phyloP scores from a whole-genome alignment of 1,140 invertebrate genomes.

The Argopecten irradians region DNA sequence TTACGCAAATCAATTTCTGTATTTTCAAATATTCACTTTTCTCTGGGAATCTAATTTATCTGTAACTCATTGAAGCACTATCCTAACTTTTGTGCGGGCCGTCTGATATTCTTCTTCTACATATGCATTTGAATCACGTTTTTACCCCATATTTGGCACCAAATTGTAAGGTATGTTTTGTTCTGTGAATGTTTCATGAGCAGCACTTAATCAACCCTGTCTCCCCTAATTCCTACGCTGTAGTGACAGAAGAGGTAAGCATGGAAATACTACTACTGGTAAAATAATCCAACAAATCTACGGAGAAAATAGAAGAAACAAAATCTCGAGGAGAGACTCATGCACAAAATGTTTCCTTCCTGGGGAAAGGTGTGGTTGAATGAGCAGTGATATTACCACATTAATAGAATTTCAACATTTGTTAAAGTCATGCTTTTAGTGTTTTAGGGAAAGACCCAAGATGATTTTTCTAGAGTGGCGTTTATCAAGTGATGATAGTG shows the following conservation, averaged over 20 bases:
- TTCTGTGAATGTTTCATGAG: neutral
- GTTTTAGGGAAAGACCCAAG: neutral
- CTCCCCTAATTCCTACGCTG: neutral
- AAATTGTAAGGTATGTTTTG: neutral
- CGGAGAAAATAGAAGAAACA: neutral
- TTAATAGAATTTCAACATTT: neutral
- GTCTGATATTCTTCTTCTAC: neutral
- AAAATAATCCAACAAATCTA: neutral
- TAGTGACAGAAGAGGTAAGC: neutral
- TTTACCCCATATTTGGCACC: neutral
- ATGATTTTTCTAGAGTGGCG: neutral
- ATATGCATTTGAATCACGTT: neutral
- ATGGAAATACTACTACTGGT: conserved; percentile 3
- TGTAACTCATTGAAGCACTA: neutral
- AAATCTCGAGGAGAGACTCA: neutral
- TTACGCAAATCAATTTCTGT: neutral
- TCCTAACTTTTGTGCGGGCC: neutral
- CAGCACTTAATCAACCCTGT: conserved; percentile 7
- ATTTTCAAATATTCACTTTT: neutral
- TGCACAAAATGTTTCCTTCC: neutral
- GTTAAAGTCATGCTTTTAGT: neutral
- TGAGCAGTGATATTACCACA: neutral
- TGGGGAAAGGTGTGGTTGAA: neutral
- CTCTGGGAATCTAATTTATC: neutral
- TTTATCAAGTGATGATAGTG: neutral